Evolutionary conservation across 2,888 invertebrate species (phyloP), one percentile per base, ranked within the genome.

Genomic region (Volucella bombylans): DNA sequence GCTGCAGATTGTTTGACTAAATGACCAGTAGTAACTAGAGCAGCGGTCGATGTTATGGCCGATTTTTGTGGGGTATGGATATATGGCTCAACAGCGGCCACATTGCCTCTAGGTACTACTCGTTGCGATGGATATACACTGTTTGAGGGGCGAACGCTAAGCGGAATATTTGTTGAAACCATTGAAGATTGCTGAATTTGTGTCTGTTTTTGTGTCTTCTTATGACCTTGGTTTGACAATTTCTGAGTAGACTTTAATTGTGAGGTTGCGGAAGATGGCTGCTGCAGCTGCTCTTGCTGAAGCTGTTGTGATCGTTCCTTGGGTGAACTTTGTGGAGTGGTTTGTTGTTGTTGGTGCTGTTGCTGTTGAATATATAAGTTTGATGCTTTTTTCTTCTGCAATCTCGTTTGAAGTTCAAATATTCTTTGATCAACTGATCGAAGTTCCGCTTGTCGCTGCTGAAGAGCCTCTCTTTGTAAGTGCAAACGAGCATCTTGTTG

Each of bases 401-500:
- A 92, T 65, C 98, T 94, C 88, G 97, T 97, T 91, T 98, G 98
- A 65, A 99, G 94, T 91, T 99, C 98, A 52, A 97, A 96, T 89
- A 99, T 98, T 88, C 98, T 93, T 88, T 97, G 95, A 93, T 99
- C 98, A 90, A 98, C 97, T 88, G 96, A 95, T 74, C 96, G 94
- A 94, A 98, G 95, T 92, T 99, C 98, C 87, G 97, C 97, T 90
- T 98, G 97, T 62, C 97, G 93, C 88, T 97, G 96, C 72, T 96
- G 96, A 88, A 98, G 93, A 54, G 97, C 96, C 89, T 98, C 96
- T 85, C 97, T 93, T 92, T 98, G 98, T 88, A 96, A 96, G 87
- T 96, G 96, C 88, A 99, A 94, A 88, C 97, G 94, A 87, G 95
- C 96, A 93, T 96, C 98, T 93, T 97, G 98, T 91, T 98, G 97